Base-by-base conservation (phyloP, 1,140 invertebrate genomes). In the Phocides pigmalion region DNA sequence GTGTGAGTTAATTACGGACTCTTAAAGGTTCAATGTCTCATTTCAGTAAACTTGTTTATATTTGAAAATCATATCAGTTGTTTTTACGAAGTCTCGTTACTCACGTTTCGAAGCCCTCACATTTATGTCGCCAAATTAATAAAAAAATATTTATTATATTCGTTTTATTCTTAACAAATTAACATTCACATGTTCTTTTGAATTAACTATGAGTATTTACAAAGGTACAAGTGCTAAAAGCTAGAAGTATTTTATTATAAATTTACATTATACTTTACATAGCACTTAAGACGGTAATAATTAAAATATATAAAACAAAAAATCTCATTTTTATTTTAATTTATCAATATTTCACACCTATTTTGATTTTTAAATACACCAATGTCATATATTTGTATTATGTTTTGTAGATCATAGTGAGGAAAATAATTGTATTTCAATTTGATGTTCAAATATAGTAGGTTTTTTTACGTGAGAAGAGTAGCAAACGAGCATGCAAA, bases 161-260 rank as follows among this genome's bases (percentile, higher is more conserved):
- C 42, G 20, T 39, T 53, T 11, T 32, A 50, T 50, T 17, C 12
- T n/a, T 35, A 35, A 32, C 47, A 50, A 50, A 28, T 42, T 11
- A 28, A 49, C n/a, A 50, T 50, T 16, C 15, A 50, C 25, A 50
- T 17, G 25, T 50, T 35, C 47, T 11, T 50, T 17, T 3, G 8
- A 50, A 16, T 22, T n/a, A 15, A 53, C 6, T 28, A 39, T 53
- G 50, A 53, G 50, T 53, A 53, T 53, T 53, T 53, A 53, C 50
- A 53, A 37, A 37, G 50, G 50, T 53, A 53, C 50, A 16, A 28
- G 32, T 39, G 32, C 3, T 17, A 17, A 20, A 51, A n/a, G n/a
- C 25, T 28, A 28, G 9, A 4, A 2, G 9, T 28, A 32, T 11
- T 1, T 32, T 1, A 11, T 11, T 0, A 32, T n/a, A n/a, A 32